Evolutionary conservation across 2,113 vertebrate genomes (phyloP).

Genomic region (Lontra canadensis): DNA sequence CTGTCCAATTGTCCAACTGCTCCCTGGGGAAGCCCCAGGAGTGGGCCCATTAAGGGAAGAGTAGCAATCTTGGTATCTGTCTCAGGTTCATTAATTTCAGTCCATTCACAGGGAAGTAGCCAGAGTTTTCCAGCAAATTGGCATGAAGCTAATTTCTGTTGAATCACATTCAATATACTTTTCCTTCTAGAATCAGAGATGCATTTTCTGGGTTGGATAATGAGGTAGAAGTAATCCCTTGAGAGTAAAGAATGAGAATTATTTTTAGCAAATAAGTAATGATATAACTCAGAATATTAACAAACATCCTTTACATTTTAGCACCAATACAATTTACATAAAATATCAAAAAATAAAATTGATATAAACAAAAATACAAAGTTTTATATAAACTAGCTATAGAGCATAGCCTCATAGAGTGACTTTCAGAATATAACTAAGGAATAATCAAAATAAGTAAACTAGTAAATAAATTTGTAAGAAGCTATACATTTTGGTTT

Average conservation of each 20-base stretch:
- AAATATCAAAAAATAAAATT: neutral
- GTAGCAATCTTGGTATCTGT: no score
- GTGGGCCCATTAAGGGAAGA: neutral
- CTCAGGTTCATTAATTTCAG: neutral
- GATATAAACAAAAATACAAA: neutral
- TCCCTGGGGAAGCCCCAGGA: neutral
- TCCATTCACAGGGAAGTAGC: neutral
- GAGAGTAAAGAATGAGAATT: neutral
- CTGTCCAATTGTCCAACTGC: neutral
- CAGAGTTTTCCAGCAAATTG: neutral
- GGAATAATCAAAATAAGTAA: neutral
- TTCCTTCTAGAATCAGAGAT: neutral
- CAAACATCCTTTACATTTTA: neutral
- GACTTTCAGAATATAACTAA: constrained; percentile 6
- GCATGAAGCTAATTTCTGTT: neutral
- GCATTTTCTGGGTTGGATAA: neutral
- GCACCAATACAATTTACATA: neutral
- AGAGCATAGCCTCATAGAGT: neutral
- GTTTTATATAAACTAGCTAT: neutral
- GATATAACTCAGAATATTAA: neutral
- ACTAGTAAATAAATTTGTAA: neutral
- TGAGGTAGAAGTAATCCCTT: neutral
- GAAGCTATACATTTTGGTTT: neutral
- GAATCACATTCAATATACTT: neutral
- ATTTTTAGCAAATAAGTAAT: neutral